A percentile compares a stretch with the other conserved stretches of the same genome.
Evolutionary conservation across 2,797 vertebrate genomes (phyloP).

Genomic region (Falco columbarius): DNA sequence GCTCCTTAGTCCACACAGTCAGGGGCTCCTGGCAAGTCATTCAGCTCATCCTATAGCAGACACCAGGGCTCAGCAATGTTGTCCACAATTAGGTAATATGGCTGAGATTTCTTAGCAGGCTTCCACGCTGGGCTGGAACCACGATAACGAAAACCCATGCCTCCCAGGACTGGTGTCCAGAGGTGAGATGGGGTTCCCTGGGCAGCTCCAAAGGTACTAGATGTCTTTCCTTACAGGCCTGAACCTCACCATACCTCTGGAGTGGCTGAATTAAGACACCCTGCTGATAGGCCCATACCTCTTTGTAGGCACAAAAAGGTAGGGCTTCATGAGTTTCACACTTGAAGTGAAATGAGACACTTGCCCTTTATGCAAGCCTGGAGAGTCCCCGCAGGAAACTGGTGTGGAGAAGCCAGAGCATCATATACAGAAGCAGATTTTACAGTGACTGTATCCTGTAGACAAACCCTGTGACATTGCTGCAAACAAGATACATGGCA

Average conservation of each 20-base stretch:
- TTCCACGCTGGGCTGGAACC: neutral
- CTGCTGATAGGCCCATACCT: neutral
- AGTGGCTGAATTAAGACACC: neutral
- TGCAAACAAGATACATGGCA: neutral
- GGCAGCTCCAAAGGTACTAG: neutral
- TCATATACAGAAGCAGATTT: neutral
- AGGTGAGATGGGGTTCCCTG: neutral
- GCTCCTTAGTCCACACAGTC: neutral
- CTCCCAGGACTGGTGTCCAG: neutral
- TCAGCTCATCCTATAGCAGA: neutral
- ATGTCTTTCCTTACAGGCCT: neutral
- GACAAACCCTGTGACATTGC: neutral
- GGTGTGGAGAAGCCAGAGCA: neutral
- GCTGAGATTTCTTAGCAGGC: neutral
- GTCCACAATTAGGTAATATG: neutral
- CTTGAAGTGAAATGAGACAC: neutral
- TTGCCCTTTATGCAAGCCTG: neutral
- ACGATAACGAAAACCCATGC: accelerated
- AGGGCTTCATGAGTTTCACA: neutral
- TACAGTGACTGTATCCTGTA: neutral
- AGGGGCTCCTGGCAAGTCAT: neutral
- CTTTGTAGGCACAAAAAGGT: neutral
- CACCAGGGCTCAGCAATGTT: neutral
- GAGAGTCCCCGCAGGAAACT: neutral
- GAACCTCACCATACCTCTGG: neutral